These are phyloP conservation scores for Simalia tracyae DNA, from an alignment of 2,797 vertebrate species.

Conservation along the genomic window DNA sequence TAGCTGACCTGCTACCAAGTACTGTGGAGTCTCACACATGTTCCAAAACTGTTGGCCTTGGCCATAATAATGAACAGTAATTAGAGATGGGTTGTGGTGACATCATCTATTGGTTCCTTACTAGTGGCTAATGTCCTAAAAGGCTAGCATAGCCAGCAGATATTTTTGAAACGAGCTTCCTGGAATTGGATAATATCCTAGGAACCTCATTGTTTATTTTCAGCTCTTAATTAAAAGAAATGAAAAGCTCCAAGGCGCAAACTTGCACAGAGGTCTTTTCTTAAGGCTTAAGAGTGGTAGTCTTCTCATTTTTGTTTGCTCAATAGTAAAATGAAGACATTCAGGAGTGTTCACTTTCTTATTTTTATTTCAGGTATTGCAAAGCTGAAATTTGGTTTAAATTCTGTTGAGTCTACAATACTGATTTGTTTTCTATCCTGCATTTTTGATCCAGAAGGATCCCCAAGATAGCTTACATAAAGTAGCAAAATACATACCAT, in stretches of 20 bases:
- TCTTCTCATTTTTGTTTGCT: neutral
- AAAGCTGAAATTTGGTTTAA: neutral
- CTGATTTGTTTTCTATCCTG: neutral
- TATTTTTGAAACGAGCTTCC: conserved; percentile 54
- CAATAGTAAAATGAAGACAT: neutral
- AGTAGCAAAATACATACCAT: neutral
- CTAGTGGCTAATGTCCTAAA: conserved; percentile 42
- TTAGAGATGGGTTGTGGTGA: conserved; percentile 11
- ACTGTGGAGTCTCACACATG: conserved; percentile 21
- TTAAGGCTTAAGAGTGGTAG: neutral
- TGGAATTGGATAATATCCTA: conserved; percentile 54
- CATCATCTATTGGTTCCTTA: conserved; percentile 9
- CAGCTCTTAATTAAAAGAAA: neutral
- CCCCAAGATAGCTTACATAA: neutral
- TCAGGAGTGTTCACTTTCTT: neutral
- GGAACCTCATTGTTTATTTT: conserved; percentile 53
- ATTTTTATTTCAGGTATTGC: neutral
- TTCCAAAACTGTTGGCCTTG: conserved; percentile 27
- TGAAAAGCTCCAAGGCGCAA: neutral
- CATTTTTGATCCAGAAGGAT: neutral
- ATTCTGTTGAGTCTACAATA: neutral
- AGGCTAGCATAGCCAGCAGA: conserved; percentile 55
- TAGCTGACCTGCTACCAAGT: conserved; percentile 19
- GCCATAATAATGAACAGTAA: conserved; percentile 42
- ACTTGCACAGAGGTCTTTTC: neutral